Evolutionary conservation across 2,888 invertebrate genomes (phyloP).

Genomic region (Ochropleura plecta): DNA sequence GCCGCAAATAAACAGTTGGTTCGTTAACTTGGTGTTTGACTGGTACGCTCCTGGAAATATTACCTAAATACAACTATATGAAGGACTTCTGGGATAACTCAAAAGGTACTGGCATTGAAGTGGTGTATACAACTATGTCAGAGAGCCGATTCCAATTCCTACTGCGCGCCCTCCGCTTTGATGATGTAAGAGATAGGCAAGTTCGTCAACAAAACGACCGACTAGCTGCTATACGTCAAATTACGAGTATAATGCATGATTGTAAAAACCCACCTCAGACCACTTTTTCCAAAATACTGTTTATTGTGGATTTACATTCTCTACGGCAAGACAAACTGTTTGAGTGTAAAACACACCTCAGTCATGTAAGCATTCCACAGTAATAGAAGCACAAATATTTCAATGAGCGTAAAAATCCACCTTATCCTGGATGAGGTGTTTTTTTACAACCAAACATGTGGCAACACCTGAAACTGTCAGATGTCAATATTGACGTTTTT

Average conservation of each 20-base stretch:
- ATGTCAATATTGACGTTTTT: conserved; percentile 14
- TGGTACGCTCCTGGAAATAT: too few relatives aligned
- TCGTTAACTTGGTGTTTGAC: too few relatives aligned
- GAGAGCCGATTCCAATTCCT: not conserved
- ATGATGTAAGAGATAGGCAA: conserved; percentile 3
- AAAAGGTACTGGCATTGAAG: not conserved
- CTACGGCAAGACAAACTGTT: conserved; percentile 7
- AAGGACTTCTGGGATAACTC: conserved; percentile 8
- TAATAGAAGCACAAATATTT: not conserved
- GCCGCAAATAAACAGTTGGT: too few relatives aligned
- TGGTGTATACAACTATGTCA: not conserved
- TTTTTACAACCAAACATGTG: conserved; percentile 2
- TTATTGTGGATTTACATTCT: not conserved
- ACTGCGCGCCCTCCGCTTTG: not conserved
- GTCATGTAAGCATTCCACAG: conserved; percentile 1
- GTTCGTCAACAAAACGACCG: not conserved
- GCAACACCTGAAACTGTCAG: conserved; percentile 11
- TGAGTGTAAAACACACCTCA: conserved; percentile 12
- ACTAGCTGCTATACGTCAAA: conserved; percentile 1
- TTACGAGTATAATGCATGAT: conserved; percentile 3
- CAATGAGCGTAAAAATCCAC: conserved; percentile 8
- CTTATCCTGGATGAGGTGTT: conserved; percentile 4
- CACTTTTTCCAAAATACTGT: conserved; percentile 5
- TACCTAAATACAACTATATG: too few relatives aligned
- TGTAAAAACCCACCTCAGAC: conserved; percentile 10